phyloP scores from a whole-genome alignment of 2,888 invertebrate species.

The Salticus scenicus region DNA sequence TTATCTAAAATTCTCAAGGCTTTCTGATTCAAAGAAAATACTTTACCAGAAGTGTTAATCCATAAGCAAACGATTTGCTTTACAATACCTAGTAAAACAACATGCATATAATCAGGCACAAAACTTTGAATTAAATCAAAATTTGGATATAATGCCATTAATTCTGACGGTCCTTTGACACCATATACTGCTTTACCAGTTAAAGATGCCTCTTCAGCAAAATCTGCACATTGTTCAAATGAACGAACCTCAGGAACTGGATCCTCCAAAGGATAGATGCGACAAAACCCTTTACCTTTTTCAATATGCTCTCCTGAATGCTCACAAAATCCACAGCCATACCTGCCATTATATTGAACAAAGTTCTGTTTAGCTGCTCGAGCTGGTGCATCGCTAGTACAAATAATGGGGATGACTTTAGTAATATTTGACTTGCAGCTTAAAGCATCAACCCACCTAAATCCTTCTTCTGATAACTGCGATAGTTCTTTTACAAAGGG shows the following conservation, averaged over 20 bases:
- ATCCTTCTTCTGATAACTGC: not conserved
- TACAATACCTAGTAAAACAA: slow-evolving; percentile 71
- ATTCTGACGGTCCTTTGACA: slow-evolving; percentile 29
- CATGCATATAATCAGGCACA: slow-evolving; percentile 72
- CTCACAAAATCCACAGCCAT: slow-evolving; percentile 29
- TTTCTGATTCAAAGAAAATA: not conserved
- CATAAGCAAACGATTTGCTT: slow-evolving; percentile 67
- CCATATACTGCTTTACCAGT: not conserved
- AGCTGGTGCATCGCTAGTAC: slow-evolving; percentile 13
- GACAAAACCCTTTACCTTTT: slow-evolving; percentile 7
- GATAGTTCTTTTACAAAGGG: not conserved
- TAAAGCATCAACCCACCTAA: not conserved
- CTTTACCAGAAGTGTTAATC: slow-evolving; percentile 48
- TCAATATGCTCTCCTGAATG: not conserved
- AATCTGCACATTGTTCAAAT: not conserved
- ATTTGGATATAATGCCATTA: slow-evolving; percentile 23
- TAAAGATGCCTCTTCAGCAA: not conserved
- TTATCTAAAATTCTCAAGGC: not conserved
- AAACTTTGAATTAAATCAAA: slow-evolving; percentile 71
- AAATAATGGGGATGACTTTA: not conserved
- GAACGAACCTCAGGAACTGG: not conserved
- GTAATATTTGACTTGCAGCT: not conserved
- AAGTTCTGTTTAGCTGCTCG: slow-evolving; percentile 17
- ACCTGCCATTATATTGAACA: slow-evolving; percentile 6
- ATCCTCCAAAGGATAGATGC: not conserved